Evolutionary conservation across 2,797 vertebrate species (phyloP).

Genomic region (Glossophaga mutica): DNA sequence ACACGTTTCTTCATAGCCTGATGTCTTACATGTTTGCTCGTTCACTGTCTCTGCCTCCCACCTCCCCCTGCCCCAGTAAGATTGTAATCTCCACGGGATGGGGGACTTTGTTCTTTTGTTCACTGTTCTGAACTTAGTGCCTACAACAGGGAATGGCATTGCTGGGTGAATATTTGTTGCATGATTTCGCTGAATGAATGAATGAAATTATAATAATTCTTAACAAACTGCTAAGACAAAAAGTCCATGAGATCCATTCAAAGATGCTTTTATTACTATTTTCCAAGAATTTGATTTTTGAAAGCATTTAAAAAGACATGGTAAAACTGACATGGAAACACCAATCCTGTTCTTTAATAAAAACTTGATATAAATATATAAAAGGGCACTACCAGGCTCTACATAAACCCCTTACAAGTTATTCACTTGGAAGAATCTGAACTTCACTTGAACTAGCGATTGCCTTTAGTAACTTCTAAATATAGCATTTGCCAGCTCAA

Average conservation of each 20-base stretch:
- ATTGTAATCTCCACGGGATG: neutral
- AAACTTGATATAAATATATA: neutral
- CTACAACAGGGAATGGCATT: neutral
- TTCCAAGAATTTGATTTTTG: conserved; percentile 21
- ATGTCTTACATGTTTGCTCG: neutral
- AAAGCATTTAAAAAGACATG: neutral
- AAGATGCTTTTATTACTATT: neutral
- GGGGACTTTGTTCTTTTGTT: neutral
- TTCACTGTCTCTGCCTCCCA: neutral
- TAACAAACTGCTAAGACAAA: neutral
- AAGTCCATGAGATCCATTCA: neutral
- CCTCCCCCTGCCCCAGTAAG: neutral
- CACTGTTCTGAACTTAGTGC: neutral
- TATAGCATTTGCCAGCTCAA: neutral
- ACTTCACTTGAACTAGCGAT: neutral
- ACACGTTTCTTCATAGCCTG: neutral
- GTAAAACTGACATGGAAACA: neutral
- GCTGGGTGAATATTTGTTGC: neutral
- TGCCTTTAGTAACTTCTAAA: conserved; percentile 38
- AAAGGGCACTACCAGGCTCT: neutral
- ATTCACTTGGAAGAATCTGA: conserved; percentile 31
- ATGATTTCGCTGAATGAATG: neutral
- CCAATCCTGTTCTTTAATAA: neutral
- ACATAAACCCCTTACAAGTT: neutral
- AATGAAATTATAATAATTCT: neutral